A percentile compares a stretch with the other conserved stretches of the same genome.
These are phyloP conservation scores for Pempheris klunzingeri DNA, from an alignment of 2,797 vertebrate species.

Conservation along the genomic window DNA sequence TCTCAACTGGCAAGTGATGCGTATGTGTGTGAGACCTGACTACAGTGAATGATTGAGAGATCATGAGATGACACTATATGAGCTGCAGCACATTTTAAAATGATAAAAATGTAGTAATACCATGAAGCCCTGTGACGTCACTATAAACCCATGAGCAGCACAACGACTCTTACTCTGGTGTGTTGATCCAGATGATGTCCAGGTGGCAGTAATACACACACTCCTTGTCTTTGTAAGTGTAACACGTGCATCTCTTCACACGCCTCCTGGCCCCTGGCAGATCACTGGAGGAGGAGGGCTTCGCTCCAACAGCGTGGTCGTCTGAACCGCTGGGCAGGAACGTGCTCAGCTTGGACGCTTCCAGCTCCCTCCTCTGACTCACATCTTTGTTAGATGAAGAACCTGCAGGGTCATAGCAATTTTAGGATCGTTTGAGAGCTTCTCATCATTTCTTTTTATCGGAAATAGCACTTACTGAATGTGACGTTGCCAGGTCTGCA, in stretches of 20 bases:
- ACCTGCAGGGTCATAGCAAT: slow-evolving; percentile 54
- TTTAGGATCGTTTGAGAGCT: background rate
- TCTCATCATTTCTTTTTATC: background rate
- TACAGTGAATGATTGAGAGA: background rate
- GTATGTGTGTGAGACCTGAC: too few species aligned
- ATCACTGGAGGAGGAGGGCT: slow-evolving; percentile 31
- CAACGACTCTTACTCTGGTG: slow-evolving; percentile 90
- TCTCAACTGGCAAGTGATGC: too few species aligned
- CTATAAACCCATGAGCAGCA: background rate
- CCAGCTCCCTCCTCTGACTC: slow-evolving; percentile 51
- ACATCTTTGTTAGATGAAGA: slow-evolving; percentile 58
- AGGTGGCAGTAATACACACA: slow-evolving; percentile 97
- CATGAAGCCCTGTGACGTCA: background rate
- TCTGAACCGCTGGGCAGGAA: background rate
- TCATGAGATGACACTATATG: background rate
- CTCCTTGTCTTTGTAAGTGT: slow-evolving; percentile 96
- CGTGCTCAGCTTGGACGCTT: slow-evolving; percentile 4
- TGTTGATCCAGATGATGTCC: slow-evolving; percentile 98
- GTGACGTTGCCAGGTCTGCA: background rate
- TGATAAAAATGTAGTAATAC: background rate
- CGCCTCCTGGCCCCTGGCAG: slow-evolving; percentile 67
- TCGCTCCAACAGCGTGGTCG: background rate
- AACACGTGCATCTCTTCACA: slow-evolving; percentile 91
- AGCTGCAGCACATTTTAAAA: background rate
- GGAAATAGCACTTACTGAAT: background rate